These are phyloP conservation scores for Drosophila seguyi DNA, from an alignment of 1,140 invertebrate species.

Conservation along the genomic window DNA sequence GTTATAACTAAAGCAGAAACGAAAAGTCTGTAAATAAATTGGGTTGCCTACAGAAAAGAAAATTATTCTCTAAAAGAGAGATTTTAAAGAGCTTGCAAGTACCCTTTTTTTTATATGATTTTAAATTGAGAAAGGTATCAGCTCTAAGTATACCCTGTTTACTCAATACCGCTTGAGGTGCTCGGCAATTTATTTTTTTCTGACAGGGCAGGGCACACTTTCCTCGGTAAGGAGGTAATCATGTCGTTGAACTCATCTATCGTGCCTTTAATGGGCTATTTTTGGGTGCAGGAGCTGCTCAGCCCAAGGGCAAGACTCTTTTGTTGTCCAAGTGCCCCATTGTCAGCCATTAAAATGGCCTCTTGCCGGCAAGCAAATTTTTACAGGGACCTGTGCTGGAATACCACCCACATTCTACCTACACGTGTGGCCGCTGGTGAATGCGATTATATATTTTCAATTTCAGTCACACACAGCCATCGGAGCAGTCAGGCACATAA, in stretches of 20 bases:
- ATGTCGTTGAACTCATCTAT: background rate
- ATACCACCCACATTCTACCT: conserved; percentile 1
- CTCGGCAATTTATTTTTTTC: conserved; percentile 3
- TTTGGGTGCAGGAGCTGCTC: conserved; percentile 5
- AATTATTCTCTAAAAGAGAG: too few species aligned
- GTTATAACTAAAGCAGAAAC: background rate
- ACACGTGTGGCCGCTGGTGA: background rate
- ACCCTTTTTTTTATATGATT: too few species aligned
- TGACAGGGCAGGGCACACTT: background rate
- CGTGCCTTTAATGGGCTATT: conserved; percentile 36
- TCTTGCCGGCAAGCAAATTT: conserved; percentile 5
- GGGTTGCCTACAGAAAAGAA: background rate
- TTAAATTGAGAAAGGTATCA: background rate
- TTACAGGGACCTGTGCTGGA: background rate
- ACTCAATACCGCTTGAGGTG: background rate
- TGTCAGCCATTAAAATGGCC: conserved; percentile 40
- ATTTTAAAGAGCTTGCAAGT: too few species aligned
- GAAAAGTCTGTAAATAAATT: background rate
- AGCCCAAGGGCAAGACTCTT: conserved; percentile 14
- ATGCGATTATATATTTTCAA: conserved; percentile 48
- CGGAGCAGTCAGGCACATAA: conserved; percentile 49
- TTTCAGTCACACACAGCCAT: conserved; percentile 15
- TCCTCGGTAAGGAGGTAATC: background rate
- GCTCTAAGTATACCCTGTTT: too few species aligned
- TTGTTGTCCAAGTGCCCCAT: conserved; percentile 3